A percentile compares a stretch with the other conserved stretches of the same genome.
These are phyloP conservation scores for Pandemis corylana DNA, from an alignment of 2,888 invertebrate genomes.

Conservation along the genomic window DNA sequence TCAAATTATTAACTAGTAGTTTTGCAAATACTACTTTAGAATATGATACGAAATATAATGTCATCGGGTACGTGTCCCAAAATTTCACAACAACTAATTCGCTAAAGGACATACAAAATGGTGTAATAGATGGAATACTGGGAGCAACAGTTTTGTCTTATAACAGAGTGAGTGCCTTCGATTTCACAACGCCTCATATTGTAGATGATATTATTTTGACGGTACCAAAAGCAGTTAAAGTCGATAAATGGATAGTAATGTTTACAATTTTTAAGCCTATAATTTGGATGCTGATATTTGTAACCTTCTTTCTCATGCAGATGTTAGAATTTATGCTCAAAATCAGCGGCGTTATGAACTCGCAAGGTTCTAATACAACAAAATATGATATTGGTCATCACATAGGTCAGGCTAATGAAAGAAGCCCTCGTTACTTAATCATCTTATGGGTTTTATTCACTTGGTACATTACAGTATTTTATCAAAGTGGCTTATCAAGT, in stretches of 20 bases:
- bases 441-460: constrained; percentile 39
- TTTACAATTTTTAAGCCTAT: constrained; percentile 5
- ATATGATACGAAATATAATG: background rate
- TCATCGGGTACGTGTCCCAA: background rate
- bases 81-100: background rate
- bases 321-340: background rate
- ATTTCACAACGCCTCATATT: constrained; percentile 8
- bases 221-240: constrained; percentile 7
- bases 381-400: background rate
- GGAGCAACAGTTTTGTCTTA: background rate
- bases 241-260: constrained; percentile 16
- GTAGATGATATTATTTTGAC: constrained; percentile 1
- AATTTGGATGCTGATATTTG: background rate
- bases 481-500: constrained; percentile 39
- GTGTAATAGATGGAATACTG: background rate
- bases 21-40: background rate
- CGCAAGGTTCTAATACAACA: background rate
- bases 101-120: constrained; percentile 1
- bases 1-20: background rate
- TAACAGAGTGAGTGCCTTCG: background rate
- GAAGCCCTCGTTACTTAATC: constrained; percentile 18
- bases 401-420: constrained; percentile 19
- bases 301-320: background rate
- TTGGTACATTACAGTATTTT: constrained; percentile 41
- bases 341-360: background rate